These are phyloP conservation scores for Dascyllus trimaculatus DNA, from an alignment of 2,113 vertebrate species.

Conservation along the genomic window DNA sequence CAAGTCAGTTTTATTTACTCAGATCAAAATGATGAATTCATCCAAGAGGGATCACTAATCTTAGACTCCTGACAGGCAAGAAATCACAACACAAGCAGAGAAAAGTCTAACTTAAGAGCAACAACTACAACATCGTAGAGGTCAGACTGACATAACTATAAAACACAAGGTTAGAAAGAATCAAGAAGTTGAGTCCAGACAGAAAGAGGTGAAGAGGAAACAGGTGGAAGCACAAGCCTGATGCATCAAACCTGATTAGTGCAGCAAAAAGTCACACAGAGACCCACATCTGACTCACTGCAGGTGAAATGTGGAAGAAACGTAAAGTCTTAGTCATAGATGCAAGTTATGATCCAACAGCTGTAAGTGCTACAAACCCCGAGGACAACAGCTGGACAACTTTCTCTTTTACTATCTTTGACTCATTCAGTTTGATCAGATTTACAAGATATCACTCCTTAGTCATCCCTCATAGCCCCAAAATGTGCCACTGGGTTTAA, in stretches of 20 bases:
- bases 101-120: neutral
- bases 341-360: neutral
- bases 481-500: too few species aligned
- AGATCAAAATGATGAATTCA: neutral
- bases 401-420: conserved; percentile 1
- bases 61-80: neutral
- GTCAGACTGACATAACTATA: neutral
- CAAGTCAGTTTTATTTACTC: neutral
- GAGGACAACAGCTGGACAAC: conserved; percentile 54
- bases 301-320: neutral
- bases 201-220: neutral
- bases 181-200: neutral
- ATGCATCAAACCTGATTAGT: neutral
- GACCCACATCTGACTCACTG: neutral
- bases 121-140: neutral
- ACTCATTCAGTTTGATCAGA: neutral
- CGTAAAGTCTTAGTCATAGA: conserved; percentile 8
- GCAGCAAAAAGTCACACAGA: neutral
- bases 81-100: neutral
- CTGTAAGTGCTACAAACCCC: conserved; percentile 1
- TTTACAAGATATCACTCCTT: neutral
- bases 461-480: too few species aligned
- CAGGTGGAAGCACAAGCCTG: neutral
- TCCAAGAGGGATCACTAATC: too few species aligned
- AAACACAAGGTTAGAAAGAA: neutral